Evolutionary conservation across 2,113 vertebrate species (phyloP).

Genomic region (Cyprinodon brontotheroides): DNA sequence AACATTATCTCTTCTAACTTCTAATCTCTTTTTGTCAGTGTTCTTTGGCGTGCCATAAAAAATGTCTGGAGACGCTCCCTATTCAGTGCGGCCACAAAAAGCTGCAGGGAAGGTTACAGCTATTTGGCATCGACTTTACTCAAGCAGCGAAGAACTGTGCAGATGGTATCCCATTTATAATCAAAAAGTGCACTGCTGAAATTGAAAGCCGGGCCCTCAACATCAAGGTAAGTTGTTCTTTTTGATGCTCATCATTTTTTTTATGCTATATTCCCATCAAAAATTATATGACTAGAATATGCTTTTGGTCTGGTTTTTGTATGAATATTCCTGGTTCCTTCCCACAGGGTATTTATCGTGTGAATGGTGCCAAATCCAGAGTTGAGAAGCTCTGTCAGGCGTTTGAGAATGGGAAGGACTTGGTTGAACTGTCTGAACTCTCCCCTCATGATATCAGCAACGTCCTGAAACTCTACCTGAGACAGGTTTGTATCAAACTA

Average conservation of each 20-base stretch:
- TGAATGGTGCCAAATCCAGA: slow-evolving; percentile 95
- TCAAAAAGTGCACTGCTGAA: slow-evolving; percentile 96
- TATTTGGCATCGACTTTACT: slow-evolving; percentile 94
- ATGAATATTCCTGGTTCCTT: background rate
- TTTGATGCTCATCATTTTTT: background rate
- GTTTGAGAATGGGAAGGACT: slow-evolving; percentile 97
- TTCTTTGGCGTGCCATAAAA: slow-evolving; percentile 95
- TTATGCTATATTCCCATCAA: background rate
- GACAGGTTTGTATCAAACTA: slow-evolving; percentile 83
- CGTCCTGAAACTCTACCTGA: slow-evolving; percentile 95
- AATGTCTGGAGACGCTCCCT: slow-evolving; percentile 95
- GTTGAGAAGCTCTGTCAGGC: slow-evolving; percentile 98
- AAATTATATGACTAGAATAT: no score
- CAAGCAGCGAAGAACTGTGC: slow-evolving; percentile 87
- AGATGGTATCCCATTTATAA: slow-evolving; percentile 94
- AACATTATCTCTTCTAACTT: background rate
- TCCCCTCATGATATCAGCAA: slow-evolving; percentile 97
- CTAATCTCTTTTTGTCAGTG: slow-evolving; percentile 78
- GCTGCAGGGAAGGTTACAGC: slow-evolving; percentile 90
- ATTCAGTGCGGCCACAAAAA: slow-evolving; percentile 98
- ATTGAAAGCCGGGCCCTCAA: slow-evolving; percentile 93
- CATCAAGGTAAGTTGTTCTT: slow-evolving; percentile 83
- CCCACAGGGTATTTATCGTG: slow-evolving; percentile 93
- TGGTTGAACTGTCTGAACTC: slow-evolving; percentile 94
- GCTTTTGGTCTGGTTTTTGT: background rate